phyloP scores from a whole-genome alignment of 37 sponge, comb jelly and placozoan genomes.

The Halichondria panicea region DNA sequence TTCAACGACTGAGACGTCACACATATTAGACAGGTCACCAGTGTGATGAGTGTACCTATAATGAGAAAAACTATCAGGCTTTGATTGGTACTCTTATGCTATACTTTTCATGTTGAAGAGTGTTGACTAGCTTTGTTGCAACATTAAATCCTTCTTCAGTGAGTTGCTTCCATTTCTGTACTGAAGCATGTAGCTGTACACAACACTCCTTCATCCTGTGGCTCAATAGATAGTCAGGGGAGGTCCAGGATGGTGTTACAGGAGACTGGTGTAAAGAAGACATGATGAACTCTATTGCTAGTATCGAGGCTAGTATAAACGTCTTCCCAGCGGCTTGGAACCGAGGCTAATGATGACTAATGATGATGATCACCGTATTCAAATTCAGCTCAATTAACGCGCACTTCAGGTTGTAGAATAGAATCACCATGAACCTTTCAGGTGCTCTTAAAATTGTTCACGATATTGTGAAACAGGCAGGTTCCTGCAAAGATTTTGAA shows the following conservation, averaged over 20 bases:
- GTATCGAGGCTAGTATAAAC: no score
- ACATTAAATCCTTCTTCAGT: slow-evolving; percentile 42
- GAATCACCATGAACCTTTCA: neutral
- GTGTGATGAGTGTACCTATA: slow-evolving; percentile 13
- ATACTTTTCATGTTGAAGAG: slow-evolving; percentile 25
- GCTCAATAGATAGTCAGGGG: neutral
- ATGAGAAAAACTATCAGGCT: neutral
- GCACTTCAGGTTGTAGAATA: neutral
- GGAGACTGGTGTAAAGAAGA: no score
- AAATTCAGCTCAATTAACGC: neutral
- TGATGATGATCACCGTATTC: neutral
- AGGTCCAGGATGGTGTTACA: neutral
- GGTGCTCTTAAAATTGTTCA: neutral
- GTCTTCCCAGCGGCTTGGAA: no score
- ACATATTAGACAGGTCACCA: slow-evolving; percentile 3
- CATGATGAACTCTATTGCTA: no score
- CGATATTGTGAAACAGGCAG: neutral
- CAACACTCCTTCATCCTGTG: slow-evolving; percentile 67
- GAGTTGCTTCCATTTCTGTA: slow-evolving; percentile 59
- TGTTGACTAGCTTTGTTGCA: slow-evolving; percentile 48
- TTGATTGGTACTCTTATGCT: neutral
- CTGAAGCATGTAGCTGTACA: slow-evolving; percentile 41
- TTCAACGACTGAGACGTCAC: neutral
- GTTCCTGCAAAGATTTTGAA: neutral
- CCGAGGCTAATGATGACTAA: no score